Evolutionary conservation across 2,888 invertebrate genomes (phyloP), one percentile per base, ranked within the genome.

Genomic region (Dicyrtoma fusca): DNA sequence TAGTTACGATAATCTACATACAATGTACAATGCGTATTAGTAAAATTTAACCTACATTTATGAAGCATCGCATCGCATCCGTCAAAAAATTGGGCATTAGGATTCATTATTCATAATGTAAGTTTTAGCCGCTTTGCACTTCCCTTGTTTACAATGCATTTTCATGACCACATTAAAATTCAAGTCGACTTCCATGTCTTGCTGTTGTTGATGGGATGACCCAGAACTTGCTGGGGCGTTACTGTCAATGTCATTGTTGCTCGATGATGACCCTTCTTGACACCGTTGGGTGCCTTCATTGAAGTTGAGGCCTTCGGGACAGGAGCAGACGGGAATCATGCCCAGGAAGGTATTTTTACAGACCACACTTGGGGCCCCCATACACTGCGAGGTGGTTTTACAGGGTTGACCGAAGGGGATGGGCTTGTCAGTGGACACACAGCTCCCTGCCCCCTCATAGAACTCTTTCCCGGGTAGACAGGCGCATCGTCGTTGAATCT

Each of bases 291-390:
- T 14, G 8, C 3, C 13, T 21, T 25, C 10, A 23, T 61, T 53
- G 53, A 42, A 70, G 10, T 4, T 1, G 21, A 21, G 53, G 8
- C 63, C 63, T 6, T 70, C 70, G 42, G 62, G 25, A 42, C 70
- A 70, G 11, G 25, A 51, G n/a, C 70, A 70, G 25, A 70, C 44
- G 42, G 70, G 70, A 6, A 19, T 49, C 23, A 25, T 26, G 8
- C 70, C 70, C n/a, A 70, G 49, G 42, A 70, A 70, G 3, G 26
- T 17, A 14, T 47, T 53, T 14, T 25, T 23, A 23, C 70, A 70
- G 1, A 17, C 63, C 0, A 63, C 70, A 53, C 34, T 14, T 13
- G 6, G 3, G 11, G 62, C 63, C 1, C 70, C 70, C 19, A 51
- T n/a, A 63, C 70, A 70, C 42, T 70, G 62, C 0, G 49, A 45